Evolutionary conservation across 2,888 invertebrate species (phyloP).

Genomic region (Drosophila hamatofila): DNA sequence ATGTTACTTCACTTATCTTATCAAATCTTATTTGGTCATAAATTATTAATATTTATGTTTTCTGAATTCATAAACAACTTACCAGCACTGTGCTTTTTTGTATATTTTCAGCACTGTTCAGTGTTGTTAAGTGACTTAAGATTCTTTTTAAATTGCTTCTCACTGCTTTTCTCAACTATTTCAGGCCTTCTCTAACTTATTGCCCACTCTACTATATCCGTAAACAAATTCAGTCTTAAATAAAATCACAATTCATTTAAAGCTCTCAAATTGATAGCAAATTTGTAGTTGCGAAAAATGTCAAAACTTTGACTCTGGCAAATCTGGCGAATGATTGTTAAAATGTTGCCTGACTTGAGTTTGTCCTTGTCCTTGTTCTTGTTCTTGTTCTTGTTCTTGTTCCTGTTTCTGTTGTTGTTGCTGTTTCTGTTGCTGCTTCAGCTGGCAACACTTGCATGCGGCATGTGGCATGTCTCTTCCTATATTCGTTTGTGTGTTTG

Average conservation of each 20-base stretch:
- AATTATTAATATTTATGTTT: no score
- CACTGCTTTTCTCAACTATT: neutral
- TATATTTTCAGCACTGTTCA: neutral
- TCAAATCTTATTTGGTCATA: no score
- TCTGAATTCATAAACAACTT: no score
- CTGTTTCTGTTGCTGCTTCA: neutral
- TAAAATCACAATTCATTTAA: neutral
- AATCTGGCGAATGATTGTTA: conserved; percentile 2
- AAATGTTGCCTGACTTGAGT: conserved; percentile 22
- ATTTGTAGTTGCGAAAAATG: neutral
- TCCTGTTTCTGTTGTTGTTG: neutral
- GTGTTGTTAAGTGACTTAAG: neutral
- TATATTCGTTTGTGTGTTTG: neutral
- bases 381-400: conserved; percentile 9
- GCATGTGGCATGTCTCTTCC: conserved; percentile 7
- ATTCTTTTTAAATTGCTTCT: neutral
- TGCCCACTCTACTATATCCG: neutral
- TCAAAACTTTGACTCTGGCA: neutral
- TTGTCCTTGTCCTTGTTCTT: conserved; percentile 24
- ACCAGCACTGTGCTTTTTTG: neutral
- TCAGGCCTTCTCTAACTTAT: neutral
- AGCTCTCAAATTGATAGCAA: neutral
- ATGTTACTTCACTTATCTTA: no score
- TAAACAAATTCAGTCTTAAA: neutral
- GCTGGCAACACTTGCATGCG: conserved; percentile 31